These are phyloP conservation scores for Myoxocephalus aenaeus DNA, from an alignment of 2,797 vertebrate genomes.

Conservation along the genomic window DNA sequence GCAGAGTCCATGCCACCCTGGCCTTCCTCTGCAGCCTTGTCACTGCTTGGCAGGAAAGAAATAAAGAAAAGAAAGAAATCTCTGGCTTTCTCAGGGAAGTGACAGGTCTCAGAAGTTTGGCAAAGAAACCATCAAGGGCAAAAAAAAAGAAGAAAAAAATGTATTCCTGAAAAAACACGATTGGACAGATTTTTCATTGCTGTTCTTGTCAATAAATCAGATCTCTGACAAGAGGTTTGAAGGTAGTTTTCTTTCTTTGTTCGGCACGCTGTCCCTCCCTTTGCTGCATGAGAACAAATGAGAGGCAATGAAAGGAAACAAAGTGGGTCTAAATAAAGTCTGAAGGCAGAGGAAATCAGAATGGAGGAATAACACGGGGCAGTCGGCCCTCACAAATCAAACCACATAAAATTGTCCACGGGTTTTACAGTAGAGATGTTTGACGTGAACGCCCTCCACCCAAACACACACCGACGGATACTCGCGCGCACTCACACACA, in stretches of 20 bases:
- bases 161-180: not conserved
- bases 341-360: conserved; percentile 69
- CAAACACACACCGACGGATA: conserved; percentile 37
- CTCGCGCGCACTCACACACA: not conserved
- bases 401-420: conserved; percentile 64
- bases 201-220: conserved; percentile 67
- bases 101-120: conserved; percentile 63
- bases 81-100: conserved; percentile 34
- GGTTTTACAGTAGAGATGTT: conserved; percentile 61
- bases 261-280: not conserved
- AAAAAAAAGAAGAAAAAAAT: not conserved
- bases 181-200: conserved; percentile 53
- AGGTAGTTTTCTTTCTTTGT: conserved; percentile 2
- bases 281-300: conserved; percentile 53
- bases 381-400: conserved; percentile 60
- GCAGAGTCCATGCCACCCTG: conserved; percentile 68
- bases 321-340: conserved; percentile 54
- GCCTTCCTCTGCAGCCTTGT: conserved; percentile 60
- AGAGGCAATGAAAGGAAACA: conserved; percentile 38
- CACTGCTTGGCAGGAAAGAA: conserved; percentile 57
- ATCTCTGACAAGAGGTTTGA: conserved; percentile 49
- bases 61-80: conserved; percentile 34
- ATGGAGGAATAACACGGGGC: conserved; percentile 49
- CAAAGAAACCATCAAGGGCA: conserved; percentile 33
- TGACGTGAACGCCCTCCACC: conserved; percentile 57